Percentiles rank a stretch among this genome's conserved stretches.
Conservation (phyloP, 2,113 vertebrate species). For the Gnathonemus longibarbis region DNA sequence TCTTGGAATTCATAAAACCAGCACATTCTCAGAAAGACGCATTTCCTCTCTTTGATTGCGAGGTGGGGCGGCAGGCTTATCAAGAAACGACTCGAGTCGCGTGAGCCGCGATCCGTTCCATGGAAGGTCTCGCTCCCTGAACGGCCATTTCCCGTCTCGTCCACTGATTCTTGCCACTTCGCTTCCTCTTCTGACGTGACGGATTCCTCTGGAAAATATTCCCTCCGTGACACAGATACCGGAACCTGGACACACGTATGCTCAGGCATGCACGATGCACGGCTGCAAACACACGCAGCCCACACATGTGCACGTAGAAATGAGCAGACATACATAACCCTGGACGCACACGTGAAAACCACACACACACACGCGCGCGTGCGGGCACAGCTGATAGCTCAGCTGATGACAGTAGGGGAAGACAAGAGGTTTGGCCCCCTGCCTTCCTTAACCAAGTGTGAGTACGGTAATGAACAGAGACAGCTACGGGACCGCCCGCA, state of each 20-base stretch:
- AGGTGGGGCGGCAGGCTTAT: slow-evolving; percentile 23
- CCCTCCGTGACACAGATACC: neutral
- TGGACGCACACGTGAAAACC: slow-evolving; percentile 20
- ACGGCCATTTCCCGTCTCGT: slow-evolving; percentile 8
- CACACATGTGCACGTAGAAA: neutral
- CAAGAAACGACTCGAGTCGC: neutral
- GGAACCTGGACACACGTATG: neutral
- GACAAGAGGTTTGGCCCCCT: slow-evolving; percentile 80
- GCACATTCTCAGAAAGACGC: slow-evolving; percentile 22
- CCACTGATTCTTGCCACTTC: neutral
- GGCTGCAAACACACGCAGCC: neutral
- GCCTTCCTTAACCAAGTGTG: slow-evolving; percentile 76
- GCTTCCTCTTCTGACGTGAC: neutral
- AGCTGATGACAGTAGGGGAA: slow-evolving; percentile 78
- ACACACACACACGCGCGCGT: slow-evolving; percentile 28
- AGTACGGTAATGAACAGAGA: slow-evolving; percentile 93
- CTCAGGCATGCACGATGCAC: neutral
- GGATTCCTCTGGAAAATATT: neutral
- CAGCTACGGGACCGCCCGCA: slow-evolving; percentile 84
- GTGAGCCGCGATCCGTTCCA: neutral
- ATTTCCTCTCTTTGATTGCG: slow-evolving; percentile 23
- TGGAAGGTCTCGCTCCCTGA: neutral
- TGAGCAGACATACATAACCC: neutral
- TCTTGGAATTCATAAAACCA: slow-evolving; percentile 51
- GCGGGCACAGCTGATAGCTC: slow-evolving; percentile 57